Percentiles rank a stretch among this genome's conserved stretches.
Conservation (phyloP, 1,140 invertebrate genomes). For the Drosophila kepulauana region DNA sequence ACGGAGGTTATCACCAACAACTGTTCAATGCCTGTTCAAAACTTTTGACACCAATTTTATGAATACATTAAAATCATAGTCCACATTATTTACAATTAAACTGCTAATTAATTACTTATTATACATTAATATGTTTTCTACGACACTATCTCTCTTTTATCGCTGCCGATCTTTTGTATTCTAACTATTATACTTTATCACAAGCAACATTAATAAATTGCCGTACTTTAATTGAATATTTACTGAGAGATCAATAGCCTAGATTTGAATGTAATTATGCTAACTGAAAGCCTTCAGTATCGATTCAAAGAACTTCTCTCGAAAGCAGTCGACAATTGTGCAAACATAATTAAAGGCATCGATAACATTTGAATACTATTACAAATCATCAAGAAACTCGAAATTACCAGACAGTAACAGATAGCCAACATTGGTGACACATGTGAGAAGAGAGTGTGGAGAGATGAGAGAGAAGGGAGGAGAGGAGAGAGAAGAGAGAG, state of each 20-base stretch:
- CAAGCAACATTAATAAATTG: neutral
- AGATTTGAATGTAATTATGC: neutral
- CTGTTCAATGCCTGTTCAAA: no score
- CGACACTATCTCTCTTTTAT: no score
- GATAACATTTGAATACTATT: conserved; percentile 40
- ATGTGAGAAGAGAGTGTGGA: neutral
- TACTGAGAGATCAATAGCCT: neutral
- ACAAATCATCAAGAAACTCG: conserved; percentile 27
- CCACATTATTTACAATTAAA: no score
- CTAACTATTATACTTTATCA: no score
- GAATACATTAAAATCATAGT: no score
- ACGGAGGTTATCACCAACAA: no score
- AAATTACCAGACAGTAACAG: conserved; percentile 29
- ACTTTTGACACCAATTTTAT: no score
- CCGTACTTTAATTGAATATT: neutral
- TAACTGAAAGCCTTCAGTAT: neutral
- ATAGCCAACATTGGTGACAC: conserved; percentile 14
- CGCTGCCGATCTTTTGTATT: no score
- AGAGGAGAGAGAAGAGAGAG: neutral
- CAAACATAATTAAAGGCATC: conserved; percentile 35
- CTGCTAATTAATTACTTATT: no score
- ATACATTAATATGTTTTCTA: no score
- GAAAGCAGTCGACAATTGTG: conserved; percentile 1
- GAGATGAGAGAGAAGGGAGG: neutral
- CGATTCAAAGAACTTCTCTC: neutral